phyloP scores from a whole-genome alignment of 2,797 vertebrate species.

The Phoxinus dragarum region DNA sequence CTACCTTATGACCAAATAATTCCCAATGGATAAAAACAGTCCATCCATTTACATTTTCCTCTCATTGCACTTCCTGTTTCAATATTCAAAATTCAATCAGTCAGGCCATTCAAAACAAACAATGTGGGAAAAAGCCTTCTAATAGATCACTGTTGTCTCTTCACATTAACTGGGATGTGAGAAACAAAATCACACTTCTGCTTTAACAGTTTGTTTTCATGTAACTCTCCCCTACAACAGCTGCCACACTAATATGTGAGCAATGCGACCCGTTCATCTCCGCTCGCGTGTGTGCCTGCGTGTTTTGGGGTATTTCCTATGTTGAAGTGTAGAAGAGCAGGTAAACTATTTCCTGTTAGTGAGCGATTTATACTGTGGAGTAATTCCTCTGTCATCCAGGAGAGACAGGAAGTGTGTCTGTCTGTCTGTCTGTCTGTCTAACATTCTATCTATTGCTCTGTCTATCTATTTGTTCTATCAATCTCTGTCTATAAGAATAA shows the following conservation, averaged over 20 bases:
- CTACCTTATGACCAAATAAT: neutral
- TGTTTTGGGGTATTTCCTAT: slow-evolving; percentile 44
- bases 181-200: neutral
- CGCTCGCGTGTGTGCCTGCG: slow-evolving; percentile 37
- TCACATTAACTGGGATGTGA: neutral
- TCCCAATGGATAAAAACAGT: neutral
- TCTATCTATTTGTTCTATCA: neutral
- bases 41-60: neutral
- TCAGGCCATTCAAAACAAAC: neutral
- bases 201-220: slow-evolving; percentile 27
- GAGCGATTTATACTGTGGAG: slow-evolving; percentile 57
- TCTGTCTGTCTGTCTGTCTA: fast-evolving
- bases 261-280: slow-evolving; percentile 49
- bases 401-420: slow-evolving; percentile 9
- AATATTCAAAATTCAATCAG: neutral
- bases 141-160: neutral
- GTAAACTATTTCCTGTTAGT: slow-evolving; percentile 63
- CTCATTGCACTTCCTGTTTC: neutral
- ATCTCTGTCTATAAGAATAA: neutral
- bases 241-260: slow-evolving; percentile 49
- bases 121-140: neutral
- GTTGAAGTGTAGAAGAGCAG: slow-evolving; percentile 49
- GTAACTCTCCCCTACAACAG: slow-evolving; percentile 43
- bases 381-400: slow-evolving; percentile 16
- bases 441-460: neutral